Conservation (phyloP, 2,797 vertebrate genomes). For the Odontamblyopus rebecca region DNA sequence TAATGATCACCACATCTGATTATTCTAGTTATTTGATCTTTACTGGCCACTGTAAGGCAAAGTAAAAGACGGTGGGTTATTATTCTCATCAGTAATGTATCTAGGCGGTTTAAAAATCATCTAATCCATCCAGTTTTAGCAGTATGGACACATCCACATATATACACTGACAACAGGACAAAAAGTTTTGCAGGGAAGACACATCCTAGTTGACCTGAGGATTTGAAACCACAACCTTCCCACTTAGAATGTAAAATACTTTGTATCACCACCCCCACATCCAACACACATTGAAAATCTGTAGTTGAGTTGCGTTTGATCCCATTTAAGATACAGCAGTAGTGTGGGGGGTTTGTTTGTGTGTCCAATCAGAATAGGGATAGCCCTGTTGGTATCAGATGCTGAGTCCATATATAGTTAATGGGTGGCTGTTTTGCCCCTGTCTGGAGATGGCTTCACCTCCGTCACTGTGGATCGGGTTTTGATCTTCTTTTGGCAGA, state of each 20-base stretch:
- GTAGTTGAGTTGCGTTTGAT: neutral
- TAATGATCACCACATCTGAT: too few relatives aligned
- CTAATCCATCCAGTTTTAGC: neutral
- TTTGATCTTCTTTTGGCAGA: slow-evolving; percentile 52
- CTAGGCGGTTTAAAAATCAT: neutral
- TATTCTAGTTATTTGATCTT: too few relatives aligned
- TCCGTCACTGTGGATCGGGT: slow-evolving; percentile 32
- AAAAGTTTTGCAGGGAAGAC: neutral
- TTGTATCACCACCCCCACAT: neutral
- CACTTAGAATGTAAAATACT: neutral
- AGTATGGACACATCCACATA: neutral
- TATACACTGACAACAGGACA: neutral
- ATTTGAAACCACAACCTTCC: neutral
- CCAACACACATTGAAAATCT: neutral
- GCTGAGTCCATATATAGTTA: slow-evolving; percentile 36
- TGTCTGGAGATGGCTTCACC: slow-evolving; percentile 19
- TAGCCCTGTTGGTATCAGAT: neutral
- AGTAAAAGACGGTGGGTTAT: neutral
- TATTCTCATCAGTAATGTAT: neutral
- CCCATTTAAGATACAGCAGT: slow-evolving; percentile 2
- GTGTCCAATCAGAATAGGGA: neutral
- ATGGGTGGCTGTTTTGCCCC: slow-evolving; percentile 46
- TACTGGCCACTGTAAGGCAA: neutral
- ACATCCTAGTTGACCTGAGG: neutral
- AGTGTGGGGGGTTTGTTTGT: neutral